phyloP scores from a whole-genome alignment of 1,140 invertebrate species.

The Philotrypesis tridentata region DNA sequence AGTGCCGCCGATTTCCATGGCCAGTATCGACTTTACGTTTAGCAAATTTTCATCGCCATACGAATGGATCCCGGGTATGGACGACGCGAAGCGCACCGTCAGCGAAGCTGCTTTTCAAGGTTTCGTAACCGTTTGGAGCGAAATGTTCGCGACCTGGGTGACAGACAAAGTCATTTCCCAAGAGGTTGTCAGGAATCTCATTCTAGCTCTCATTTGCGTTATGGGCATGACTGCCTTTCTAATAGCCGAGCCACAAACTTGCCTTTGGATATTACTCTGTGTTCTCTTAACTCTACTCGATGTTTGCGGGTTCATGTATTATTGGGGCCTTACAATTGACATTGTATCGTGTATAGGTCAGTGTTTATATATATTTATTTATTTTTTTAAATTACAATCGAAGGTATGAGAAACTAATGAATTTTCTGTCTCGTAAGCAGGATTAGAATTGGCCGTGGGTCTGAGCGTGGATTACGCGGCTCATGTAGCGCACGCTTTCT shows the following conservation, averaged over 20 bases:
- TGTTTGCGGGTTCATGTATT: constrained; percentile 88
- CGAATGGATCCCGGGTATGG: constrained; percentile 85
- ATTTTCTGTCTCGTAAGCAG: constrained; percentile 46
- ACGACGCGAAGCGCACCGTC: constrained; percentile 76
- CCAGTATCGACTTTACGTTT: constrained; percentile 79
- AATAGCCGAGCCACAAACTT: constrained; percentile 86
- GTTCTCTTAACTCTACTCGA: constrained; percentile 86
- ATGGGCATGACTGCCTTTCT: constrained; percentile 86
- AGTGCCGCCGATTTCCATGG: constrained; percentile 75
- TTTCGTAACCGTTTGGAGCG: constrained; percentile 80
- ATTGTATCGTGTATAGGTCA: constrained; percentile 87
- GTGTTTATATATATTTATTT: constrained; percentile 34
- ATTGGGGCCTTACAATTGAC: constrained; percentile 90
- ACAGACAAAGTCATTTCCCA: constrained; percentile 85
- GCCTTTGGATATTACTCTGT: constrained; percentile 85
- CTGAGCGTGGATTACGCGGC: constrained; percentile 92
- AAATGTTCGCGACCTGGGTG: constrained; percentile 83
- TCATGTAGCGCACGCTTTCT: constrained; percentile 90
- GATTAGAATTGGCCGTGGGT: constrained; percentile 88
- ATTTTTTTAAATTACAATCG: background rate
- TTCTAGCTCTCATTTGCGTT: constrained; percentile 85
- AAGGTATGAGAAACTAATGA: background rate
- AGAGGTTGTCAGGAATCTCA: constrained; percentile 87
- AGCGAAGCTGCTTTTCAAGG: constrained; percentile 74
- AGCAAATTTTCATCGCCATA: constrained; percentile 76